A percentile compares a stretch with the other conserved stretches of the same genome.
These are phyloP conservation scores for Rattus norvegicus DNA, from an alignment of 2,113 vertebrate species.

Conservation along the genomic window GRCr8 NC_086037.1:52623001-52623500, in stretches of 20 bases:
- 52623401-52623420: not conserved
- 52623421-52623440: not conserved
- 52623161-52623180: too few species aligned
- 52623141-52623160: too few species aligned
- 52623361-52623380: not conserved
- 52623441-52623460: not conserved
- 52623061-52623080: too few species aligned
- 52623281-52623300: not conserved
- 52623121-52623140: too few species aligned
- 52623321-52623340: not conserved
- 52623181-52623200: not conserved
- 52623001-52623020: too few species aligned
- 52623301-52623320: not conserved
- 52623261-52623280: not conserved
- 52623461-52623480: not conserved
- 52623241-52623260: not conserved
- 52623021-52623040: too few species aligned
- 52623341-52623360: not conserved
- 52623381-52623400: rapidly evolving
- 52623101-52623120: too few species aligned
- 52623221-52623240: not conserved
- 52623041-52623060: too few species aligned
- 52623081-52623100: too few species aligned
- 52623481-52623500: not conserved
- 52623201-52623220: slow-evolving; percentile 19